Percentiles rank a stretch among this genome's conserved stretches.
Evolutionary conservation across 2,797 vertebrate species (phyloP).

Genomic region (Channallabes apus): DNA sequence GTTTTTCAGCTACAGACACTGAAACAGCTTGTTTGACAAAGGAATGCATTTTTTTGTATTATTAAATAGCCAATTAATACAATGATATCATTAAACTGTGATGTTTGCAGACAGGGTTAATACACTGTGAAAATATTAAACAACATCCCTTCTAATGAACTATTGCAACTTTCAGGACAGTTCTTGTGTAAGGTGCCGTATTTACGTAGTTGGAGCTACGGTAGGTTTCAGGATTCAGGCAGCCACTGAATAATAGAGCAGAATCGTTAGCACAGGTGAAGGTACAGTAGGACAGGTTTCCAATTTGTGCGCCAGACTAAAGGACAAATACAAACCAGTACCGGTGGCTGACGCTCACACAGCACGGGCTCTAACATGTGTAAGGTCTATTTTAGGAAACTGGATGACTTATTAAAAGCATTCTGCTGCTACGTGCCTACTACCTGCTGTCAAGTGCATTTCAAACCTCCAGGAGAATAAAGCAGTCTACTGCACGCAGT

Average conservation of each 20-base stretch:
- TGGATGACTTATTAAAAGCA: slow-evolving; percentile 74
- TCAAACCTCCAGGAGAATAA: slow-evolving; percentile 54
- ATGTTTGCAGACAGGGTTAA: neutral
- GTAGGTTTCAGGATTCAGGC: neutral
- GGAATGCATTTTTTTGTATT: too few relatives aligned
- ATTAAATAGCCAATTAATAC: neutral
- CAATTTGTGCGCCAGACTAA: neutral
- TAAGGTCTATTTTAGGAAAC: slow-evolving; percentile 65
- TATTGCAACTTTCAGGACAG: too few relatives aligned
- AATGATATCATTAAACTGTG: neutral
- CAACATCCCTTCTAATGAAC: neutral
- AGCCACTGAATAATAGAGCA: neutral
- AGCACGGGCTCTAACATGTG: neutral
- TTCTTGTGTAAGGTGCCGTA: neutral
- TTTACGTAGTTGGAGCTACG: neutral
- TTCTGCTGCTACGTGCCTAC: slow-evolving; percentile 28
- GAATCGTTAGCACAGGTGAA: neutral
- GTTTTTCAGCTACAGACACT: too few relatives aligned
- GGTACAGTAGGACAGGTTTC: neutral
- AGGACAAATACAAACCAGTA: neutral
- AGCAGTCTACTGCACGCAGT: slow-evolving; percentile 36
- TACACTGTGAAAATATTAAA: neutral
- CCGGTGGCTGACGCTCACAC: neutral
- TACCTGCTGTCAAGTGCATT: slow-evolving; percentile 61
- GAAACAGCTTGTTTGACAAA: too few relatives aligned